These are phyloP conservation scores for Coenonympha glycerion DNA, from an alignment of 2,888 invertebrate genomes.

Conservation along the genomic window DNA sequence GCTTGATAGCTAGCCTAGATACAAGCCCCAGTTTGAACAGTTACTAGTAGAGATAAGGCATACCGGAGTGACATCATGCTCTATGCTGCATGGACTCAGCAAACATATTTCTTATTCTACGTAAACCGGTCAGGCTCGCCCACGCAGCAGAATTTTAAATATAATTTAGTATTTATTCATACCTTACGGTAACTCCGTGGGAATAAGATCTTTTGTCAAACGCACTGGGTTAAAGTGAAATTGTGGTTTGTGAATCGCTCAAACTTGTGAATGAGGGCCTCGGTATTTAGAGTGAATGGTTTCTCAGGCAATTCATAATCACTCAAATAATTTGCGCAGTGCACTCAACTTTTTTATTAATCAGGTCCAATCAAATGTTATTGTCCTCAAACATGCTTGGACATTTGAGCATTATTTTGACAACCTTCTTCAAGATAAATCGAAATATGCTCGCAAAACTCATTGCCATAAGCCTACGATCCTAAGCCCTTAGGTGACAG, in stretches of 20 bases:
- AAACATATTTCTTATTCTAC: slow-evolving; percentile 7
- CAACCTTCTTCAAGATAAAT: too few relatives aligned
- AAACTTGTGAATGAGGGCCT: slow-evolving; percentile 20
- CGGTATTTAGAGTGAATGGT: slow-evolving; percentile 5
- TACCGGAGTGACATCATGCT: slow-evolving; percentile 2
- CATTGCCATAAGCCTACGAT: too few relatives aligned
- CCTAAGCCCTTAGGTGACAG: too few relatives aligned
- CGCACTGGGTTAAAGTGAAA: slow-evolving; percentile 26
- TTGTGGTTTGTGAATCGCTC: slow-evolving; percentile 16
- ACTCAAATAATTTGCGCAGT: too few relatives aligned
- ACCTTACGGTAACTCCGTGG: slow-evolving; percentile 33
- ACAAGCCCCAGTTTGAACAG: neutral
- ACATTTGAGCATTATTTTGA: too few relatives aligned
- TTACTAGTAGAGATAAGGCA: neutral
- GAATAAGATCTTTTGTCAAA: slow-evolving; percentile 29
- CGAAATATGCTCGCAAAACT: too few relatives aligned
- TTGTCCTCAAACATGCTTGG: too few relatives aligned
- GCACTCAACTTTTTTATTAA: neutral
- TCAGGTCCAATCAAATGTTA: neutral
- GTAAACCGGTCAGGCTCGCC: slow-evolving; percentile 10
- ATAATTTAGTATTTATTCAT: slow-evolving; percentile 23
- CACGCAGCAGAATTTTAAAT: slow-evolving; percentile 11
- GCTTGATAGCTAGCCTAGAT: neutral
- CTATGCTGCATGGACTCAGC: neutral
- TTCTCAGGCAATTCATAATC: slow-evolving; percentile 7